These are phyloP conservation scores for Monopis laevigella DNA, from an alignment of 2,888 invertebrate species.

Conservation along the genomic window DNA sequence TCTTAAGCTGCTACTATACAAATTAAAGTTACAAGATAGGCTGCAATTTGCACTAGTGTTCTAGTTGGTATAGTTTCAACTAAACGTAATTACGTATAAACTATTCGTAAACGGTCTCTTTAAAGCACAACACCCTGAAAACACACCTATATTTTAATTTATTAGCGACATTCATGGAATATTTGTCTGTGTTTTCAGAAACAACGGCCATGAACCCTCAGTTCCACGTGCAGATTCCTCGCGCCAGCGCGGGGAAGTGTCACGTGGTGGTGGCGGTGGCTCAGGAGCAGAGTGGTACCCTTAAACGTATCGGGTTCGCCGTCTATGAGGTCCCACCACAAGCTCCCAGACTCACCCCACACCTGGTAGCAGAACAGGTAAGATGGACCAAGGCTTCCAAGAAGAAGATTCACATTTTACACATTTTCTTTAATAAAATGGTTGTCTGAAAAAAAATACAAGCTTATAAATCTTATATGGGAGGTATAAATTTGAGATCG, in stretches of 20 bases:
- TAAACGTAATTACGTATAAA: not conserved
- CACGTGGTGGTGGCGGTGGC: constrained; percentile 78
- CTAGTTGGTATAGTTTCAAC: not conserved
- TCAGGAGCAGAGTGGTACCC: constrained; percentile 69
- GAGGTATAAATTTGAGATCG: too few relatives aligned
- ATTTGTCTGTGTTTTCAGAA: constrained; percentile 39
- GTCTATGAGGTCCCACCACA: constrained; percentile 75
- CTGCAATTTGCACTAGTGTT: not conserved
- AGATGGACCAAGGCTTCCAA: too few relatives aligned
- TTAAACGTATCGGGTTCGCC: constrained; percentile 75
- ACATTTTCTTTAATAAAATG: too few relatives aligned
- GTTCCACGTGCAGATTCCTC: constrained; percentile 75
- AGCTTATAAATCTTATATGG: too few relatives aligned
- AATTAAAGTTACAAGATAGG: too few relatives aligned
- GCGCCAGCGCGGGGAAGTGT: constrained; percentile 65
- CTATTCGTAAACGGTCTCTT: not conserved
- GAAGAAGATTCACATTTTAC: too few relatives aligned
- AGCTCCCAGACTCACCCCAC: constrained; percentile 22
- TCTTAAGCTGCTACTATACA: too few relatives aligned
- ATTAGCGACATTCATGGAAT: not conserved
- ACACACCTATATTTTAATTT: too few relatives aligned
- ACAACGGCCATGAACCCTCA: constrained; percentile 76
- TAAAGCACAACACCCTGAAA: too few relatives aligned
- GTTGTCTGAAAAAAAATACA: too few relatives aligned
- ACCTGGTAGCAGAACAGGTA: constrained; percentile 18